Evolutionary conservation across 1,140 invertebrate species (phyloP).

Genomic region (Gyrodactylus bullatarudis): DNA sequence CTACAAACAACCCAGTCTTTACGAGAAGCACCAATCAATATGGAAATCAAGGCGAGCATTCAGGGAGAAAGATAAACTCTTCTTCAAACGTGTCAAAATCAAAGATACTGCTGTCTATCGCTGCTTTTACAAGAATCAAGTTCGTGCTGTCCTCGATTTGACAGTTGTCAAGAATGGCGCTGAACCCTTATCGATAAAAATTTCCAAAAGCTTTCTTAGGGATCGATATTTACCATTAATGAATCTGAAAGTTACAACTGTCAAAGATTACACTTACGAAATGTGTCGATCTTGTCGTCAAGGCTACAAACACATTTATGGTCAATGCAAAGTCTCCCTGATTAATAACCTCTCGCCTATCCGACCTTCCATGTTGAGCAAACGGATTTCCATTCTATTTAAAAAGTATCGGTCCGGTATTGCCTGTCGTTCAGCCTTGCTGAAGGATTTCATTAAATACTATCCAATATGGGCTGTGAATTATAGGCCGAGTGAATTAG

Average conservation of each 20-base stretch:
- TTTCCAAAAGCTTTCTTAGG: not conserved
- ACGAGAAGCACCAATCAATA: not conserved
- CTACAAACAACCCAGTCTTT: not conserved
- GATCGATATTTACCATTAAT: not conserved
- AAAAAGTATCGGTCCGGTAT: not conserved
- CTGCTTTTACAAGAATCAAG: not conserved
- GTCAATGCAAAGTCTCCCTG: not conserved
- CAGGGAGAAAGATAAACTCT: not conserved
- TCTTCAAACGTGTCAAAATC: not conserved
- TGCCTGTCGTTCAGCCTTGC: not conserved
- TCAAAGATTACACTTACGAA: not conserved
- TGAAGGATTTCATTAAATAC: not conserved
- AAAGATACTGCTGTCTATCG: not conserved
- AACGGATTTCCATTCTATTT: not conserved
- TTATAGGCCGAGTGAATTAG: not conserved
- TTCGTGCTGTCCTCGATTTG: not conserved
- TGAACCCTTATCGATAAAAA: not conserved
- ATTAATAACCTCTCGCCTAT: not conserved
- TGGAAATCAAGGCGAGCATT: not conserved
- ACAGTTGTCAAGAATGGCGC: not conserved
- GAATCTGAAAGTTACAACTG: not conserved
- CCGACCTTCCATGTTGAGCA: not conserved
- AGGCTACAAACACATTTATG: not conserved
- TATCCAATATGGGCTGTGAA: not conserved
- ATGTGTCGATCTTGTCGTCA: not conserved